A percentile compares a stretch with the other conserved stretches of the same genome.
Evolutionary conservation across 2,888 invertebrate species (phyloP).

Genomic region (Electrophaes corylata): DNA sequence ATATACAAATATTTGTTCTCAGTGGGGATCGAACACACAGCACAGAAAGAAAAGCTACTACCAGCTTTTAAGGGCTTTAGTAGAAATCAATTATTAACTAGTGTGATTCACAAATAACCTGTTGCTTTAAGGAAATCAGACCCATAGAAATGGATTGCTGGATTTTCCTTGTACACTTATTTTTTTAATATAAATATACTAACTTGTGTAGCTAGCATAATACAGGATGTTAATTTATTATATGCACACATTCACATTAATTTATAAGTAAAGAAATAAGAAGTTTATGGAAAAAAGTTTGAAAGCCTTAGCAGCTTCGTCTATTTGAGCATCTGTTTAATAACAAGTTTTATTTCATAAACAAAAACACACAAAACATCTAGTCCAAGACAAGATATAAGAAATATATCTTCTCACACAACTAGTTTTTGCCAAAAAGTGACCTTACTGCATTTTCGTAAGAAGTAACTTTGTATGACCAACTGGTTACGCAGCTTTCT

Average conservation of each 20-base stretch:
- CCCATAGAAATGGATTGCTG: neutral
- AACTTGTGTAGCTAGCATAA: too few relatives aligned
- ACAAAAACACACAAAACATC: neutral
- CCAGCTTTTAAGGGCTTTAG: too few relatives aligned
- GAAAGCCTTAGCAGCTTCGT: too few relatives aligned
- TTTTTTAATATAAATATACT: too few relatives aligned
- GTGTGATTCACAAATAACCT: neutral
- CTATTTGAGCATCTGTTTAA: neutral
- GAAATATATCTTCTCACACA: slow-evolving; percentile 7
- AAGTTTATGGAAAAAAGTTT: too few relatives aligned
- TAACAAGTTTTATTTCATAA: neutral
- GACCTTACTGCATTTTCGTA: slow-evolving; percentile 62
- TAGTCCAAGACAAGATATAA: neutral
- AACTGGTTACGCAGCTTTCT: slow-evolving; percentile 80
- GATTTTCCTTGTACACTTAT: neutral
- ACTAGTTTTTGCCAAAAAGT: slow-evolving; percentile 35
- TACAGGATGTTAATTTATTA: too few relatives aligned
- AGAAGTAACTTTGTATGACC: slow-evolving; percentile 56
- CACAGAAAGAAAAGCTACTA: too few relatives aligned
- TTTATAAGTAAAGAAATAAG: too few relatives aligned
- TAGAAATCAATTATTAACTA: too few relatives aligned
- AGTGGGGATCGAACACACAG: too few relatives aligned
- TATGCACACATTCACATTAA: too few relatives aligned
- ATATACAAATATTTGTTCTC: too few relatives aligned
- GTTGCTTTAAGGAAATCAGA: neutral